Evolutionary conservation across 1,140 invertebrate species (phyloP).

Genomic region (Atta texana): DNA sequence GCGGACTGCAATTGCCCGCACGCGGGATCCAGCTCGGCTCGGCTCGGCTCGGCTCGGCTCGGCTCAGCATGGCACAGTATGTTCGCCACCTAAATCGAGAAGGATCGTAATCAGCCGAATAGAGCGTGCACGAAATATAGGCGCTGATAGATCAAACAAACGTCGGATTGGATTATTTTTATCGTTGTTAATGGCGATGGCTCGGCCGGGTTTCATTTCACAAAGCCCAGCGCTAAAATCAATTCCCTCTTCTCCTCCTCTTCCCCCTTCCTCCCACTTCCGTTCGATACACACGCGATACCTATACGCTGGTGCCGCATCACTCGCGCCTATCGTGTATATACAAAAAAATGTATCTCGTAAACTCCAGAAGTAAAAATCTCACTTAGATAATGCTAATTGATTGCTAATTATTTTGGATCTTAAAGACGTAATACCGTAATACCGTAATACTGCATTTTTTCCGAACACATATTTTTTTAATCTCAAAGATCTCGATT

Average conservation of each 20-base stretch:
- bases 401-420: background rate
- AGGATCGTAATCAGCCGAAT: constrained; percentile 72
- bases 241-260: constrained; percentile 78
- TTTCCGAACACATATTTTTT: background rate
- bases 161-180: constrained; percentile 86
- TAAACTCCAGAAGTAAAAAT: constrained; percentile 35
- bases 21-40: background rate
- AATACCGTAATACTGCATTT: background rate
- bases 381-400: background rate
- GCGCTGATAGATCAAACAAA: constrained; percentile 85
- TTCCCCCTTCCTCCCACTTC: constrained; percentile 58
- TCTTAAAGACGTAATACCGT: background rate
- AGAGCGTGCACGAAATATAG: constrained; percentile 73
- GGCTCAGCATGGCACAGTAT: background rate
- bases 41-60: constrained; percentile 7
- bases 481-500: background rate
- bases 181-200: constrained; percentile 84
- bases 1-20: constrained; percentile 25
- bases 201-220: constrained; percentile 83
- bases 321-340: constrained; percentile 6
- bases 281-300: constrained; percentile 55
- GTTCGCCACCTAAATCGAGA: constrained; percentile 59
- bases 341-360: constrained; percentile 23
- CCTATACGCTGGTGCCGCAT: background rate
- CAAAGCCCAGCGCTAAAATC: constrained; percentile 84